phyloP scores from a whole-genome alignment of 2,888 invertebrate genomes.

The Xanthorhoe spadicearia region DNA sequence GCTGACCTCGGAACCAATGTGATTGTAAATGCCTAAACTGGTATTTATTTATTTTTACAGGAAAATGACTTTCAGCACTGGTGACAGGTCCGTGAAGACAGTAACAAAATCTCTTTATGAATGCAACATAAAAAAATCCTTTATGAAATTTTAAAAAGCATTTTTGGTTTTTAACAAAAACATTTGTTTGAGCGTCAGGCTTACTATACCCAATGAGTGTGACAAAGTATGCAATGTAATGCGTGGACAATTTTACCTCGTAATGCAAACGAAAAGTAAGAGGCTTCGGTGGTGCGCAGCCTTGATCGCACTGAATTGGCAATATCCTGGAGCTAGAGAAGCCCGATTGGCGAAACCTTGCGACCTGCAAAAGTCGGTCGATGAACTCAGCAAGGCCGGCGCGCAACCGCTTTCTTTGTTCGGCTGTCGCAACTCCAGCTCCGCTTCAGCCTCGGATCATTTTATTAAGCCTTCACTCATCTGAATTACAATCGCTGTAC shows the following conservation, averaged over 20 bases:
- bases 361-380: conserved; percentile 83
- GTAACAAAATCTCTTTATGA: too few relatives aligned
- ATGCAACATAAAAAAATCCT: too few relatives aligned
- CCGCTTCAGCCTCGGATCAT: conserved; percentile 75
- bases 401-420: conserved; percentile 82
- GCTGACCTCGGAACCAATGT: conserved; percentile 56
- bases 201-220: conserved; percentile 7
- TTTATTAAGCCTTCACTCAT: conserved; percentile 79
- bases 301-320: conserved; percentile 83
- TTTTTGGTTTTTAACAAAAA: too few relatives aligned
- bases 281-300: conserved; percentile 72
- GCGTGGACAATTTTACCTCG: conserved; percentile 60
- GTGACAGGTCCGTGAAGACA: conserved; percentile 19
- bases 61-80: conserved; percentile 34
- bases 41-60: conserved; percentile 47
- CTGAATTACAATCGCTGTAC: conserved; percentile 65
- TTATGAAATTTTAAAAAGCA: too few relatives aligned
- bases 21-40: conserved; percentile 51
- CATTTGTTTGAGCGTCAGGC: neutral
- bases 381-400: conserved; percentile 82
- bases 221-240: conserved; percentile 45
- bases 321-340: conserved; percentile 84
- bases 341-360: conserved; percentile 84
- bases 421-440: conserved; percentile 75
- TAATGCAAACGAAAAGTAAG: conserved; percentile 73